Conservation (phyloP, 2,888 invertebrate species). For the Trachelus stipa region DNA sequence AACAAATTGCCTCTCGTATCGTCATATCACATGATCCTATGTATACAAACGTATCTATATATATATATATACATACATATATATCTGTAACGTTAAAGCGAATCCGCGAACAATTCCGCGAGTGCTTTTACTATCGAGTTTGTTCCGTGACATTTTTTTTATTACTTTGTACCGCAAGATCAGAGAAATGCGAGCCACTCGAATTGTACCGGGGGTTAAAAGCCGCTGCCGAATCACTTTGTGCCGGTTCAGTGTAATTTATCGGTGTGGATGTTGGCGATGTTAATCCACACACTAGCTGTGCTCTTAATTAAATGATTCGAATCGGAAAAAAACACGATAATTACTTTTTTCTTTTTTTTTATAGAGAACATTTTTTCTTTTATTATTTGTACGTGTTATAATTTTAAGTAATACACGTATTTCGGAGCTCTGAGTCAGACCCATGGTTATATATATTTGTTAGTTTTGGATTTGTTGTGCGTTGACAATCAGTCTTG, state of each 20-base stretch:
- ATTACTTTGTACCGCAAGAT: slow-evolving; percentile 27
- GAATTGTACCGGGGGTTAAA: not conserved
- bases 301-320: not conserved
- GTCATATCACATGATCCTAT: slow-evolving; percentile 22
- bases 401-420: not conserved
- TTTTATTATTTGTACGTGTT: not conserved
- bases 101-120: slow-evolving; percentile 38
- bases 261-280: not conserved
- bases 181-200: slow-evolving; percentile 27
- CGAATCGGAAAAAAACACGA: not conserved
- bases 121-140: slow-evolving; percentile 2
- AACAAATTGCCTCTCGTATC: slow-evolving; percentile 53
- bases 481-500: not conserved
- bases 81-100: slow-evolving; percentile 39
- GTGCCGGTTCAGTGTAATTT: not conserved
- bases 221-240: not conserved
- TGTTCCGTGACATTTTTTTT: not conserved
- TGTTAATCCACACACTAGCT: not conserved
- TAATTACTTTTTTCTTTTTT: not conserved
- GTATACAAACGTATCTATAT: not conserved
- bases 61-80: not conserved
- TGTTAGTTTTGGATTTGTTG: not conserved
- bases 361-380: not conserved
- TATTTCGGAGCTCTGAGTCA: not conserved
- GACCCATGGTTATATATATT: not conserved